A percentile compares a stretch with the other conserved stretches of the same genome.
Evolutionary conservation across 2,888 invertebrate genomes (phyloP).

Genomic region (Serrognathus titanus): DNA sequence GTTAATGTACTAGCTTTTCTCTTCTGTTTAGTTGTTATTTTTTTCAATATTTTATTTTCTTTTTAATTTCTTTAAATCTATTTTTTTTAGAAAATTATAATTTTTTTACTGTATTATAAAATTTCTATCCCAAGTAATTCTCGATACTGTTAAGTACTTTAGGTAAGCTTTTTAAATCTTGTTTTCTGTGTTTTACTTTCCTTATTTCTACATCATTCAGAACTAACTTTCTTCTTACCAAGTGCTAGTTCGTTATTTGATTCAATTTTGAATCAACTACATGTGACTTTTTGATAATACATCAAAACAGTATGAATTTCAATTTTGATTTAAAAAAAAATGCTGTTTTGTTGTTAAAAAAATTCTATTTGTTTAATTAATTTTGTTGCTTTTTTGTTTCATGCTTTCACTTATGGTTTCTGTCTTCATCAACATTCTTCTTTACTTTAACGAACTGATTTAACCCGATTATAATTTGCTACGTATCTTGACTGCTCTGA

Average conservation of each 20-base stretch:
- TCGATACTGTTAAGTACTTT: too few species aligned
- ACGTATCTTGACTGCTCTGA: conserved; percentile 3
- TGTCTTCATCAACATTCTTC: conserved; percentile 22
- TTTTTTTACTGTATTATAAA: too few species aligned
- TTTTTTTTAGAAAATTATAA: too few species aligned
- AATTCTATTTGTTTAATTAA: conserved; percentile 26
- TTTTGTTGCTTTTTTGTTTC: conserved; percentile 46
- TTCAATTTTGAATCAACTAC: neutral
- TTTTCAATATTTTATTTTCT: conserved; percentile 9
- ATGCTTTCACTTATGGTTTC: conserved; percentile 45
- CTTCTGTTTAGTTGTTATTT: conserved; percentile 2
- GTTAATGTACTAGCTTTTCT: neutral
- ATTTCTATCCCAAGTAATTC: too few species aligned
- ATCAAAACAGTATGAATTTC: neutral
- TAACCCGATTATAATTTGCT: neutral
- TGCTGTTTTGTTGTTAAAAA: neutral
- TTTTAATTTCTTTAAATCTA: neutral
- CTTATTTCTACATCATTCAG: too few species aligned
- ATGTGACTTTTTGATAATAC: neutral
- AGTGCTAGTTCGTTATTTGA: too few species aligned
- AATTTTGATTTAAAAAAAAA: neutral
- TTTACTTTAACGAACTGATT: conserved; percentile 3
- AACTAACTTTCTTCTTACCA: too few species aligned
- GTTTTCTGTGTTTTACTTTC: too few species aligned
- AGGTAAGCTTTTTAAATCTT: too few species aligned